Conservation (phyloP, 1,140 invertebrate genomes). For the Drosophila teissieri region DNA sequence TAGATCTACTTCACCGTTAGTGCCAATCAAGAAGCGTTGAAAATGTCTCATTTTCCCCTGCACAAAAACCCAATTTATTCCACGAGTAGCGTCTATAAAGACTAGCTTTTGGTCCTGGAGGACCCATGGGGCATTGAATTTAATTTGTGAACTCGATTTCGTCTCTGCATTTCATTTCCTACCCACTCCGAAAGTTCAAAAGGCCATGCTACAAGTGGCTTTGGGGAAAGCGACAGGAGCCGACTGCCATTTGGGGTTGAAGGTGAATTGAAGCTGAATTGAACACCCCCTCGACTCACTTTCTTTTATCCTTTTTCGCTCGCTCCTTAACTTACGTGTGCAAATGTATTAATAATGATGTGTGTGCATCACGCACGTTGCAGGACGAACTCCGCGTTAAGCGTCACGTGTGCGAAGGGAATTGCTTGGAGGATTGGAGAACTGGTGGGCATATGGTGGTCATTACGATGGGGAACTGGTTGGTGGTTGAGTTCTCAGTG, state of each 20-base stretch:
- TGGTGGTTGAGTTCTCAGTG: too few species aligned
- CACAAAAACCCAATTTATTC: too few species aligned
- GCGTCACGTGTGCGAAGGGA: neutral
- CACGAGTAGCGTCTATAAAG: too few species aligned
- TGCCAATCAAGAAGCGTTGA: too few species aligned
- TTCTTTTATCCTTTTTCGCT: neutral
- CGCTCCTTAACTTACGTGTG: neutral
- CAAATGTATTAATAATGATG: conserved; percentile 1
- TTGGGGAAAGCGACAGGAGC: neutral
- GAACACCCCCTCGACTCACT: neutral
- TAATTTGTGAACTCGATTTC: conserved; percentile 1
- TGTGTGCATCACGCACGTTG: neutral
- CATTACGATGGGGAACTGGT: neutral
- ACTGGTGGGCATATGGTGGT: neutral
- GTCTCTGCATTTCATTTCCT: neutral
- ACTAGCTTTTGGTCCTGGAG: too few species aligned
- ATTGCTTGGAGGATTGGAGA: neutral
- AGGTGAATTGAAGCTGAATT: neutral
- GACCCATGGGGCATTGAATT: neutral
- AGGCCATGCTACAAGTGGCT: neutral
- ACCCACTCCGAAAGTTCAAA: neutral
- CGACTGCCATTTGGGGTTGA: neutral
- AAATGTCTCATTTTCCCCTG: too few species aligned
- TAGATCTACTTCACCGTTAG: too few species aligned
- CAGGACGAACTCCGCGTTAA: too few species aligned